These are phyloP conservation scores for Drosophila bocqueti DNA, from an alignment of 1,140 invertebrate species.

Conservation along the genomic window DNA sequence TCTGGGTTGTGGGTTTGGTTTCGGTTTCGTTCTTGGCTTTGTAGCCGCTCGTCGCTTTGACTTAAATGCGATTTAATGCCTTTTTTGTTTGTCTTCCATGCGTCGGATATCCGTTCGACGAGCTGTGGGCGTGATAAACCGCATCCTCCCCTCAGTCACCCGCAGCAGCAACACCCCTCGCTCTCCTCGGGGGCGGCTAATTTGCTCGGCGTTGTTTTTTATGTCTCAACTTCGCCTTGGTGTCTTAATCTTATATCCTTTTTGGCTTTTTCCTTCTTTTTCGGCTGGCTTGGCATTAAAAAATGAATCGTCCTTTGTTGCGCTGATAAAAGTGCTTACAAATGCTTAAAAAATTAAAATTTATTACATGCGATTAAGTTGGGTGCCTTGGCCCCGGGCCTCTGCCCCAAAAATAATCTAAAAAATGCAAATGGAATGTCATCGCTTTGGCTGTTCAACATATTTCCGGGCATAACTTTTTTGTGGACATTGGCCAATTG, in stretches of 20 bases:
- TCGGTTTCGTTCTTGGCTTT: slow-evolving; percentile 34
- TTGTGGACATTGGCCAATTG: slow-evolving; percentile 76
- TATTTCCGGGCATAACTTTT: slow-evolving; percentile 72
- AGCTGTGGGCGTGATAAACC: slow-evolving; percentile 80
- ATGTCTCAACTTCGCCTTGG: slow-evolving; percentile 62
- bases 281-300: slow-evolving; percentile 76
- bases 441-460: slow-evolving; percentile 69
- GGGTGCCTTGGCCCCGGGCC: slow-evolving; percentile 8
- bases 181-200: slow-evolving; percentile 54
- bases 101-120: slow-evolving; percentile 77
- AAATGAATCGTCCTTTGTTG: slow-evolving; percentile 71
- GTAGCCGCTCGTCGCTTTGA: slow-evolving; percentile 57
- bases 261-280: slow-evolving; percentile 50
- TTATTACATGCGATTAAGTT: slow-evolving; percentile 79
- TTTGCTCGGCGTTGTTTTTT: slow-evolving; percentile 73
- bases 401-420: background rate
- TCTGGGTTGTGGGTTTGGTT: slow-evolving; percentile 13
- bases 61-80: slow-evolving; percentile 84
- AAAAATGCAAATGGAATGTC: slow-evolving; percentile 73
- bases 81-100: slow-evolving; percentile 83
- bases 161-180: slow-evolving; percentile 1
- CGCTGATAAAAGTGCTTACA: slow-evolving; percentile 81
- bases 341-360: slow-evolving; percentile 84
- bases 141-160: slow-evolving; percentile 31
- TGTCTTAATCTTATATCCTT: slow-evolving; percentile 83